Percentiles rank a stretch among this genome's conserved stretches.
These are phyloP conservation scores for Synodontis membranacea DNA, from an alignment of 2,113 vertebrate genomes.

Conservation along the genomic window DNA sequence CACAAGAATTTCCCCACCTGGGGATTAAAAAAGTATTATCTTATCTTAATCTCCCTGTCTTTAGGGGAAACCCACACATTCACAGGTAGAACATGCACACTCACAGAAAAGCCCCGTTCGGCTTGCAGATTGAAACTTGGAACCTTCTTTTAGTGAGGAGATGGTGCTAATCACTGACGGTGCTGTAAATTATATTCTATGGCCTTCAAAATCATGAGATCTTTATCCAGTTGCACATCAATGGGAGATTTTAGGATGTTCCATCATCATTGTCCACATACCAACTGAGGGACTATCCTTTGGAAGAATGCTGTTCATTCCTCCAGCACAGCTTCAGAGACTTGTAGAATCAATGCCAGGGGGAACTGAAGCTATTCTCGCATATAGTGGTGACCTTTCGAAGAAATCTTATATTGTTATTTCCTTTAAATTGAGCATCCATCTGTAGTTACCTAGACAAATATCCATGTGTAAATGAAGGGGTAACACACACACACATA, in stretches of 20 bases:
- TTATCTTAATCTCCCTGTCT: no score
- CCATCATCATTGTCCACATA: neutral
- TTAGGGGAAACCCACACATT: no score
- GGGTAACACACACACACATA: neutral
- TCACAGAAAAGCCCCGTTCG: no score
- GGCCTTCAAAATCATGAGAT: neutral
- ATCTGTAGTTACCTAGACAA: neutral
- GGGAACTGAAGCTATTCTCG: neutral
- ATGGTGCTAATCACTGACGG: no score
- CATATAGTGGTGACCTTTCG: neutral
- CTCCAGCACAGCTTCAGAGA: neutral
- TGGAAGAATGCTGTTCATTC: neutral
- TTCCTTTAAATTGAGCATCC: neutral
- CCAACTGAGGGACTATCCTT: neutral
- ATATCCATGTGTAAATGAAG: neutral
- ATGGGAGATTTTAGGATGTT: neutral
- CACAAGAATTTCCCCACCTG: no score
- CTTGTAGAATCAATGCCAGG: neutral
- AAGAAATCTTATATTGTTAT: neutral
- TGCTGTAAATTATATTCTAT: neutral
- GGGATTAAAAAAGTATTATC: no score
- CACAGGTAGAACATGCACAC: no score
- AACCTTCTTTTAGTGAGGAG: no score
- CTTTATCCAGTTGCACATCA: neutral
- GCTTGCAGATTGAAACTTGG: no score